A percentile compares a stretch with the other conserved stretches of the same genome.
Conservation (phyloP, 2,888 invertebrate species). For the Lasioglossum calceatum region DNA sequence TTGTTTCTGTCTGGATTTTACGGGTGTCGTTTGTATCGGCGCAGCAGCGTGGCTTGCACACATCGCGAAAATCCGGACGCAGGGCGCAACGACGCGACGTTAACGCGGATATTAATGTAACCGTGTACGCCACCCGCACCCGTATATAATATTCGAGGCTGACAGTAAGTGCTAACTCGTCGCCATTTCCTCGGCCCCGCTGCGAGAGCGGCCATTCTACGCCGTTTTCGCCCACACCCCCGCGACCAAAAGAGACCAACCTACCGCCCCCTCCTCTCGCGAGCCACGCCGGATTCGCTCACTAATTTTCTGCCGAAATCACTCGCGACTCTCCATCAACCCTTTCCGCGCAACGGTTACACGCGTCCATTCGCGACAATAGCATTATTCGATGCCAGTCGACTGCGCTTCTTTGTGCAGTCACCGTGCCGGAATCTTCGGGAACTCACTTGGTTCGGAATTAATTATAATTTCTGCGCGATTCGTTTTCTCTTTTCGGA, state of each 20-base stretch:
- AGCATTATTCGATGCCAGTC: slow-evolving; percentile 6
- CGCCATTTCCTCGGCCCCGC: slow-evolving; percentile 55
- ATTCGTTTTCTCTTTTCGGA: not conserved
- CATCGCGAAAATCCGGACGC: slow-evolving; percentile 45
- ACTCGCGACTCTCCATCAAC: not conserved
- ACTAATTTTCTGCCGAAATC: slow-evolving; percentile 23
- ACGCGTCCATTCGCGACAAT: slow-evolving; percentile 16
- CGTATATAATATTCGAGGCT: slow-evolving; percentile 64
- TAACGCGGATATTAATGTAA: slow-evolving; percentile 66
- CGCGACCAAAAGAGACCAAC: slow-evolving; percentile 27
- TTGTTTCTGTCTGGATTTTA: slow-evolving; percentile 51
- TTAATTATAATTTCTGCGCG: not conserved
- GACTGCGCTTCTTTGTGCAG: not conserved
- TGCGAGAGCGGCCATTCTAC: slow-evolving; percentile 14
- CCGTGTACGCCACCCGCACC: slow-evolving; percentile 36
- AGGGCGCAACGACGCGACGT: slow-evolving; percentile 36
- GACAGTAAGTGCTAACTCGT: slow-evolving; percentile 66
- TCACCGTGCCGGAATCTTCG: not conserved
- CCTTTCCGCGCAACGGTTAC: not conserved
- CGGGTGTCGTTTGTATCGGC: slow-evolving; percentile 39
- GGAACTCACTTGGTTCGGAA: not conserved
- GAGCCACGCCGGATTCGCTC: not conserved
- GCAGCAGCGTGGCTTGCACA: slow-evolving; percentile 13
- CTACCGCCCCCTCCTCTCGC: not conserved
- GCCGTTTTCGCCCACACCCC: not conserved